Evolutionary conservation across 2,797 vertebrate species (phyloP), one percentile per base, ranked within the genome.

Genomic region (Sardinella longiceps): DNA sequence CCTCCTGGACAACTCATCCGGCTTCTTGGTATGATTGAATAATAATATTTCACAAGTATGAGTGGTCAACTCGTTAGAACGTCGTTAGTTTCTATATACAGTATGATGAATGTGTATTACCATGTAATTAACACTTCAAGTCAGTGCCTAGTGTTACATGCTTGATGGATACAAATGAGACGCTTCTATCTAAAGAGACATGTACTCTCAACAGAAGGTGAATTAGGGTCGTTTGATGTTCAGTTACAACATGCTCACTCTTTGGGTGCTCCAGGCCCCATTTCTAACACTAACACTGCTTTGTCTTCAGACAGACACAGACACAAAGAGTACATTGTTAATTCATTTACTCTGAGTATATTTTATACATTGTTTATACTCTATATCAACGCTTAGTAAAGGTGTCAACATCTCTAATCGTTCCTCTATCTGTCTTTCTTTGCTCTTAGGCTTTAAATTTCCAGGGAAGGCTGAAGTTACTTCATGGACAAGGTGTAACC

Each of bases 401-500:
- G n/a, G 45, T 46, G 45, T 51, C 46, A 50, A 50, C 12, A 28
- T 81, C 77, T 2, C 48, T 82, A 23, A 0, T 39, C 58, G 25
- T 28, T 39, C 33, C 0, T 83, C 33, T 37, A 6, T 0, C 0
- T 84, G 0, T 1, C 45, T 15, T 18, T 48, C 0, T 82, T 58
- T 30, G 0, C 3, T 25, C 51, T 37, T 82, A 92, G 91, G 88
- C 89, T 18, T 83, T 92, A 10, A 88, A 93, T 85, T 92, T 95
- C 80, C 91, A 84, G 37, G 94, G 94, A 1, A 91, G 91, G 81
- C 87, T 95, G 86, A 95, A 94, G 88, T 90, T 91, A 77, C 91
- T 95, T 25, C 87, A 89, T 0, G 51, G 89, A 28, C 90, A 90
- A 43, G 92, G 56, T 25, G 23, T 2, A 60, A 2, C 86, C 7